Base-by-base conservation (phyloP, 2,888 invertebrate species). In the Xanthia togata region DNA sequence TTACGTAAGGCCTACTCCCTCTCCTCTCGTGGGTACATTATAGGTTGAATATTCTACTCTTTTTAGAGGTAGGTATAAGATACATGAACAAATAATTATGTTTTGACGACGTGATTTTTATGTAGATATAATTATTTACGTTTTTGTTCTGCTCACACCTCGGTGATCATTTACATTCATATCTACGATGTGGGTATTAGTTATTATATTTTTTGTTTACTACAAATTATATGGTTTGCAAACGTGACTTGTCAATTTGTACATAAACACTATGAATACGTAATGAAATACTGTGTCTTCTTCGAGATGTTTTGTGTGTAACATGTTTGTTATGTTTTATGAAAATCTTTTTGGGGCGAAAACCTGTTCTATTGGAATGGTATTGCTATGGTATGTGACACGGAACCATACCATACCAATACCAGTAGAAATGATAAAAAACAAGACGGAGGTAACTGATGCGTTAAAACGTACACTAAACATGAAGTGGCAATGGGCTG, bases 171-270 rank as follows among this genome's bases (percentile, higher is more conserved):
- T 63, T 68, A 26, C 14, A 44, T 70, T 26, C 26, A 14, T 68
- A 78, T 14, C 47, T 79, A 70, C 9, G n/a, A 35, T 57, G 35
- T n/a, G 60, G 35, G 47, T 20, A 41, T 17, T 70, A 62, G 79
- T 69, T 26, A 73, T 68, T 38, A 73, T 79, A 53, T 73, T 79
- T 84, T 86, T 83, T 88, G 74, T 78, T 86, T 71, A 64, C 70
- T 50, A 57, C 60, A 62, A 85, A 83, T 85, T 75, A 74, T 69
- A 75, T 53, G 74, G 65, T 78, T 71, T 64, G 71, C 35, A 71
- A 83, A 86, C 86, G 86, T 86, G 86, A 83, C 86, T 82, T 50
- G 60, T 41, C 35, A 76, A 75, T 75, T 74, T 73, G 60, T 71
- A 76, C 60, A 38, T 64, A 57, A 23, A 86, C 53, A 77, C 47